phyloP scores from a whole-genome alignment of 2,888 invertebrate species.

The Chymomyza caudatula region DNA sequence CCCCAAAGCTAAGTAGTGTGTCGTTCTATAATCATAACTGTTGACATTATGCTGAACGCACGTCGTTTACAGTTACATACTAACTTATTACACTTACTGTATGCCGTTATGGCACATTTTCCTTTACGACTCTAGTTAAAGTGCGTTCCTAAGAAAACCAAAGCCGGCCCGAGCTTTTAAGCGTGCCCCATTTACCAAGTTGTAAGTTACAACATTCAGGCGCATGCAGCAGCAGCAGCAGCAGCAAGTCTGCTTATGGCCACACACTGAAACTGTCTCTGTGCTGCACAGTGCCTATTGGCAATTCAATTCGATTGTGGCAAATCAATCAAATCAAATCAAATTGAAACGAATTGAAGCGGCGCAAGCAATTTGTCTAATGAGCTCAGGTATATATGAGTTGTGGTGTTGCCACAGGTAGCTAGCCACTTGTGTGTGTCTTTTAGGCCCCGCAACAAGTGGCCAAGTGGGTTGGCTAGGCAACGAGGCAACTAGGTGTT shows the following conservation, averaged over 20 bases:
- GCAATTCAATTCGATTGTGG: constrained; percentile 44
- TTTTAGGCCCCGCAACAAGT: not conserved
- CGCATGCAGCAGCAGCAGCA: constrained; percentile 5
- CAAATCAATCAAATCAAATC: constrained; percentile 61
- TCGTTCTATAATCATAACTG: constrained; percentile 34
- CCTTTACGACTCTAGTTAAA: constrained; percentile 26
- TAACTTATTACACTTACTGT: constrained; percentile 34
- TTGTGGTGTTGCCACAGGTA: constrained; percentile 61
- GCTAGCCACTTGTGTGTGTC: too few species aligned
- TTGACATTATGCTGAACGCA: constrained; percentile 62
- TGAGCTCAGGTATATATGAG: constrained; percentile 29
- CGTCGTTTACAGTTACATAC: constrained; percentile 59
- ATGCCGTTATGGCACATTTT: constrained; percentile 67
- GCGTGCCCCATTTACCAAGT: constrained; percentile 29
- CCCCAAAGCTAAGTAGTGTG: constrained; percentile 29
- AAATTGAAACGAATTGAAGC: constrained; percentile 31
- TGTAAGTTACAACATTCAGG: constrained; percentile 41
- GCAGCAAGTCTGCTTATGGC: not conserved
- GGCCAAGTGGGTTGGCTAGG: constrained; percentile 4
- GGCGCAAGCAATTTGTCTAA: constrained; percentile 63
- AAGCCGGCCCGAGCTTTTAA: not conserved
- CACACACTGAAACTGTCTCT: not conserved
- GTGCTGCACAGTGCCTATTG: constrained; percentile 30
- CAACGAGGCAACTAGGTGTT: constrained; percentile 48
- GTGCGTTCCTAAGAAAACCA: constrained; percentile 57